These are phyloP conservation scores for Vireo griseus DNA, from an alignment of 2,797 vertebrate species.

Conservation along the genomic window DNA sequence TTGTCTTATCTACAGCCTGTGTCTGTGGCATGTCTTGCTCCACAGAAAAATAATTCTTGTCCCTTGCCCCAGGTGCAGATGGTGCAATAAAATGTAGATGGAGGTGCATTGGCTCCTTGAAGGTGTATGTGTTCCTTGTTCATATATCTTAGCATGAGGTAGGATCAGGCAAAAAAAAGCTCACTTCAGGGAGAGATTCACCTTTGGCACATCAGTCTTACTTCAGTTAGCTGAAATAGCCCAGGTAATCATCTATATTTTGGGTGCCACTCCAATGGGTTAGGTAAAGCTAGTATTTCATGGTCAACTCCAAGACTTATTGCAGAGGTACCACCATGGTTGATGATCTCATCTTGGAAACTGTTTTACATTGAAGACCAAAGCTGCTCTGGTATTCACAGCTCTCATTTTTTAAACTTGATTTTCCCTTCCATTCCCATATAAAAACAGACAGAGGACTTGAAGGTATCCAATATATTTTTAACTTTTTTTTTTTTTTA, in stretches of 20 bases:
- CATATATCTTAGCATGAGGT: fast-evolving
- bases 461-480: background rate
- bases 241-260: fast-evolving
- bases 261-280: background rate
- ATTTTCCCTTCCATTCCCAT: background rate
- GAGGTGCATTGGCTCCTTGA: background rate
- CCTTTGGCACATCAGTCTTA: background rate
- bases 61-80: background rate
- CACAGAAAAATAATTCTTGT: background rate
- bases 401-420: background rate
- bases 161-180: background rate
- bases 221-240: background rate
- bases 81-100: background rate
- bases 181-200: background rate
- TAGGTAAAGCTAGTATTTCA: background rate
- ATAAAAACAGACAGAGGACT: background rate
- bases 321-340: background rate
- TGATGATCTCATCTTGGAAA: background rate
- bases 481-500: background rate
- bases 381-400: background rate
- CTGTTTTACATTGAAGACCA: background rate
- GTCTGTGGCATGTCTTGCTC: background rate
- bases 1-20: background rate
- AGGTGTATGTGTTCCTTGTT: fast-evolving
- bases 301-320: background rate